phyloP scores from a whole-genome alignment of 2,797 vertebrate species.

The Fistularia tabacaria region DNA sequence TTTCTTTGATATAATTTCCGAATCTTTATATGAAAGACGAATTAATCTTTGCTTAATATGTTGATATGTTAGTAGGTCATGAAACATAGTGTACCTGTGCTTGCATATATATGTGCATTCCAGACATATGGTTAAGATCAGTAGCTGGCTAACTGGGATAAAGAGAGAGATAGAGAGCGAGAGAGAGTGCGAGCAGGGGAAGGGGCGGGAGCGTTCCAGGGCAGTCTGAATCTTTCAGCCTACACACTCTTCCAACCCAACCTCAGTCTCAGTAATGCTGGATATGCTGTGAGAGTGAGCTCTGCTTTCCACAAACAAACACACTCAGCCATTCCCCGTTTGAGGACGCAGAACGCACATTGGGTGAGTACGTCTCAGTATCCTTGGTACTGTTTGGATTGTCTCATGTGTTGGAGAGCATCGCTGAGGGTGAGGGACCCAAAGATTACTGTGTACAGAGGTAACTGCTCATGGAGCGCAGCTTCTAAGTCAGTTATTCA shows the following conservation, averaged over 20 bases:
- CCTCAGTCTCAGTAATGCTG: constrained; percentile 50
- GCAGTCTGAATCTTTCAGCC: constrained; percentile 62
- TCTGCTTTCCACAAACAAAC: constrained; percentile 9
- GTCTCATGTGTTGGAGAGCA: not conserved
- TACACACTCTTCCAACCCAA: constrained; percentile 50
- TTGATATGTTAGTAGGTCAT: too few relatives aligned
- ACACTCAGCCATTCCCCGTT: constrained; percentile 25
- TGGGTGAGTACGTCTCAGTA: constrained; percentile 48
- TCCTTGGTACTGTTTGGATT: constrained; percentile 6
- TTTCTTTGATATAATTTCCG: too few relatives aligned
- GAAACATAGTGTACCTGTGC: not conserved
- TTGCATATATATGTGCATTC: not conserved
- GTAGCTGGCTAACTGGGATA: constrained; percentile 45
- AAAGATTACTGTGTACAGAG: not conserved
- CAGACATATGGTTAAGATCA: constrained; percentile 57
- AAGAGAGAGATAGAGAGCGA: constrained; percentile 16
- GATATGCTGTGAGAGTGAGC: constrained; percentile 37
- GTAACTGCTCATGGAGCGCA: not conserved
- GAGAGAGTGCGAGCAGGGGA: constrained; percentile 9
- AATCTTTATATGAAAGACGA: too few relatives aligned
- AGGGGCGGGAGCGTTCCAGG: constrained; percentile 45
- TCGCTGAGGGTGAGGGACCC: constrained; percentile 4
- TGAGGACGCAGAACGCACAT: constrained; percentile 33
- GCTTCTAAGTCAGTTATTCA: not conserved
- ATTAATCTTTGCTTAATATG: too few relatives aligned